phyloP scores from a whole-genome alignment of 2,113 vertebrate genomes.

The Tragelaphus scriptus region DNA sequence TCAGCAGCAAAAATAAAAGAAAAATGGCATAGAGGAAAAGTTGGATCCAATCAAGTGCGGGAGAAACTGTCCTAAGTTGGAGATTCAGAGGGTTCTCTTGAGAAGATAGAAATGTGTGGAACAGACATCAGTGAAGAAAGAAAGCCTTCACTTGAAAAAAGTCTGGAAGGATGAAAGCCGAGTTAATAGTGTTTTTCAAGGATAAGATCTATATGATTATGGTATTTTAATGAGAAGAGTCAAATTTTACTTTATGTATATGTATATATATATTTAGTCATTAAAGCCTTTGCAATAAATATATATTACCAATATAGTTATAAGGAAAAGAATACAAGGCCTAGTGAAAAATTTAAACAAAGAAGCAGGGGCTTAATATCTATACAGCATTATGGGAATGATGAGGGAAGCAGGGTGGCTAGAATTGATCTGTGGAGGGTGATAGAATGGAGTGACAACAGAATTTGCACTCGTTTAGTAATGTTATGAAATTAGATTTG shows the following conservation, averaged over 20 bases:
- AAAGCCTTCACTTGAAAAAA: neutral
- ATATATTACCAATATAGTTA: neutral
- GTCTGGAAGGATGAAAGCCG: neutral
- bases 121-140: neutral
- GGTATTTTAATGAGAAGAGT: neutral
- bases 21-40: neutral
- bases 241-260: neutral
- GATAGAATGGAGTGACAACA: neutral
- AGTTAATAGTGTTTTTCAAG: neutral
- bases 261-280: neutral
- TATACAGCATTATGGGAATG: fast-evolving
- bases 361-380: neutral
- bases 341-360: neutral
- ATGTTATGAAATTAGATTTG: neutral
- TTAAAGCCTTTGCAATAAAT: neutral
- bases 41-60: neutral
- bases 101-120: neutral
- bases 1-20: neutral
- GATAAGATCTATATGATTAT: neutral
- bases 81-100: neutral
- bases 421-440: neutral
- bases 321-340: neutral
- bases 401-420: neutral
- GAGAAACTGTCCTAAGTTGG: neutral
- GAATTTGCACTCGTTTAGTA: neutral